Evolutionary conservation across 2,888 invertebrate species (phyloP).

Genomic region (Eulithis testata): DNA sequence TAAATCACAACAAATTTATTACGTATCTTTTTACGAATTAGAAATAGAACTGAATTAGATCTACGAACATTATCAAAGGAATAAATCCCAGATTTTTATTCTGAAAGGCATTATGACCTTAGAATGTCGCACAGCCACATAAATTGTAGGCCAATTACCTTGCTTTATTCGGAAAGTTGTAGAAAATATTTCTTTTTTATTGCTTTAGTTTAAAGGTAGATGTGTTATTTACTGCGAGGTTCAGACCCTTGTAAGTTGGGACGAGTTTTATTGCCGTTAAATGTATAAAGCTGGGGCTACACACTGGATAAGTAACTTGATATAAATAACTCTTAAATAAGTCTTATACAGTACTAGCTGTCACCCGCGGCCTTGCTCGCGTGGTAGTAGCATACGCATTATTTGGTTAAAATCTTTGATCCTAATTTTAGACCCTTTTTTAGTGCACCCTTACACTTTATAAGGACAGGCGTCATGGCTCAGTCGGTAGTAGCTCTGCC

Average conservation of each 20-base stretch:
- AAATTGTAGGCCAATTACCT: constrained; percentile 71
- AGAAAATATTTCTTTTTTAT: constrained; percentile 73
- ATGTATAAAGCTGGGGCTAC: constrained; percentile 15
- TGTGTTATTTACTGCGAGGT: constrained; percentile 58
- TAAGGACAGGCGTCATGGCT: no score
- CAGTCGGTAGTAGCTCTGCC: no score
- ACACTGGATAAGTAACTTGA: background rate
- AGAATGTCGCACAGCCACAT: constrained; percentile 51
- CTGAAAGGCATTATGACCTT: constrained; percentile 8
- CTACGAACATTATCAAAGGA: background rate
- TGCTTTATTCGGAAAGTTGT: constrained; percentile 65
- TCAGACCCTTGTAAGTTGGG: constrained; percentile 44
- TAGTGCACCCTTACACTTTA: no score
- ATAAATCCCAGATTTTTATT: background rate
- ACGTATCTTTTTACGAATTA: no score
- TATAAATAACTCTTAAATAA: no score
- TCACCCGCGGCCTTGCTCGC: no score
- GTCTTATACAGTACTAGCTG: no score
- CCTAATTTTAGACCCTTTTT: no score
- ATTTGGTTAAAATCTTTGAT: no score
- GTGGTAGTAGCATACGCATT: no score
- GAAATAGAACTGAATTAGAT: no score
- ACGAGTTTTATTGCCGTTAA: constrained; percentile 43
- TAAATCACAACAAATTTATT: no score
- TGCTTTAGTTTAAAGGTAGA: constrained; percentile 71